Evolutionary conservation across 2,113 vertebrate genomes (phyloP).

Genomic region (Bubalus kerabau): DNA sequence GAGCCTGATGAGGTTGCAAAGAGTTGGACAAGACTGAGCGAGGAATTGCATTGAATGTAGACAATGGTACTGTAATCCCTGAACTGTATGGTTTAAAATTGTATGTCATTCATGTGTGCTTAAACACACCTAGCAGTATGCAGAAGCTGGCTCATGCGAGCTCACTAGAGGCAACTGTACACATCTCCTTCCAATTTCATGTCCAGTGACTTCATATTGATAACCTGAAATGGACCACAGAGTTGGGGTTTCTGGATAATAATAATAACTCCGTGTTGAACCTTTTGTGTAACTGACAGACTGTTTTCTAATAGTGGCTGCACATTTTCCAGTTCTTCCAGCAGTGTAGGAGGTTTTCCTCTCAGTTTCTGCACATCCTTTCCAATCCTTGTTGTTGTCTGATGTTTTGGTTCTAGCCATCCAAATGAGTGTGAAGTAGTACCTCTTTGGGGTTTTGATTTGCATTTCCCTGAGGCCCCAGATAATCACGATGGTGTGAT

Average conservation of each 20-base stretch:
- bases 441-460: not conserved
- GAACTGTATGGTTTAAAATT: not conserved
- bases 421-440: not conserved
- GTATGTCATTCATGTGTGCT: not conserved
- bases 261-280: not conserved
- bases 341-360: not conserved
- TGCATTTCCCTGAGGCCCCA: not conserved
- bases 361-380: not conserved
- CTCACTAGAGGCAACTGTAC: not conserved
- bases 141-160: not conserved
- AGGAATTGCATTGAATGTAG: not conserved
- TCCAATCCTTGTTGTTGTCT: not conserved
- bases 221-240: not conserved
- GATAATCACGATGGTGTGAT: too few species aligned
- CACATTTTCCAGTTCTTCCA: not conserved
- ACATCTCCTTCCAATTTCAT: not conserved
- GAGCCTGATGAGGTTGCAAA: not conserved
- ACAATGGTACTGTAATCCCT: not conserved
- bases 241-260: not conserved
- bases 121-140: not conserved
- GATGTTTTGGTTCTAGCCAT: not conserved
- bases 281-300: not conserved
- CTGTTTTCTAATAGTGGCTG: not conserved
- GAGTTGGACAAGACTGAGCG: not conserved
- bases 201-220: not conserved